A percentile compares a stretch with the other conserved stretches of the same genome.
Conservation (phyloP, 2,797 vertebrate genomes). For the Pseudochirops cupreus region DNA sequence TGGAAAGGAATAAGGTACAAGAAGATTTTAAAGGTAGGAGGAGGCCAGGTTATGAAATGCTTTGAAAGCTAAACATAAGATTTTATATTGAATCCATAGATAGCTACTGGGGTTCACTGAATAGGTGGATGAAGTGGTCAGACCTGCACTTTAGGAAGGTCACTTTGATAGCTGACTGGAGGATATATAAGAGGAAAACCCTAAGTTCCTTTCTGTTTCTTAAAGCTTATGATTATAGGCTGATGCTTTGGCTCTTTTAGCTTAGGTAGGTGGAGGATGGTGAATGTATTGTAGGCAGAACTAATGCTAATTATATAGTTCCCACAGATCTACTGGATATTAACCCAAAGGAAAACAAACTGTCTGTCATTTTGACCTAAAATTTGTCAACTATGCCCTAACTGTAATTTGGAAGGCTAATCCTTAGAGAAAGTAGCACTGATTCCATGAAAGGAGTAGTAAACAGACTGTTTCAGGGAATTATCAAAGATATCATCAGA, state of each 20-base stretch:
- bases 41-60: background rate
- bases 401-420: background rate
- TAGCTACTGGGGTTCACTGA: background rate
- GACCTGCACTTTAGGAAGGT: background rate
- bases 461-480: background rate
- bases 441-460: background rate
- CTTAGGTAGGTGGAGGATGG: background rate
- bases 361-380: background rate
- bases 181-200: background rate
- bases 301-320: background rate
- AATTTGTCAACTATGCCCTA: background rate
- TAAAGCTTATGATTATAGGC: background rate
- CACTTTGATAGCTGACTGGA: background rate
- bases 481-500: background rate
- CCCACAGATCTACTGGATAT: background rate
- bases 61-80: background rate
- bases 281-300: background rate
- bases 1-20: background rate
- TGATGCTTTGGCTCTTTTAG: background rate
- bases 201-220: background rate
- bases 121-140: background rate
- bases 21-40: background rate
- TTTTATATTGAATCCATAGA: background rate
- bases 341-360: background rate
- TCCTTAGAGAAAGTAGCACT: background rate